Conservation (phyloP, 2,888 invertebrate genomes). For the Prionchulus punctatus region DNA sequence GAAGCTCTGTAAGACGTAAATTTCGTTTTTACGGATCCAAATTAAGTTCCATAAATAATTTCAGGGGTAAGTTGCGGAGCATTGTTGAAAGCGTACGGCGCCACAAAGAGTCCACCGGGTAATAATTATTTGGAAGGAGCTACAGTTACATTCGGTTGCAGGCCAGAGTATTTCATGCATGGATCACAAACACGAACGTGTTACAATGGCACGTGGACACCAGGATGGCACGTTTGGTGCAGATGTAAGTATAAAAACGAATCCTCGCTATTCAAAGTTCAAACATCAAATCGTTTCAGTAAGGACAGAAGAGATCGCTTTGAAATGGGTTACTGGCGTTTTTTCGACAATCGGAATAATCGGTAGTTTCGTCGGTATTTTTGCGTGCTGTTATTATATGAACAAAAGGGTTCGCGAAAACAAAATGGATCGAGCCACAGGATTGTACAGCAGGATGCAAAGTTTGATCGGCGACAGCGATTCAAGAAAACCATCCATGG, state of each 20-base stretch:
- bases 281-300: conserved; percentile 7
- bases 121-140: conserved; percentile 10
- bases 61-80: conserved; percentile 11
- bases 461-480: not conserved
- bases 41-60: no score
- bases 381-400: conserved; percentile 5
- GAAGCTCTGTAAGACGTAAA: conserved; percentile 5
- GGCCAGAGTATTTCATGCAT: conserved; percentile 10
- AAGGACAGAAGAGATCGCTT: conserved; percentile 15
- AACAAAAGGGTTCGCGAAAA: not conserved
- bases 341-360: conserved; percentile 16
- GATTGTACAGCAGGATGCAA: not conserved
- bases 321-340: conserved; percentile 20
- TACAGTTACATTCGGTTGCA: conserved; percentile 8
- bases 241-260: conserved; percentile 8
- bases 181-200: conserved; percentile 1
- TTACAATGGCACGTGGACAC: conserved; percentile 7
- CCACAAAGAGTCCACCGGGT: conserved; percentile 5
- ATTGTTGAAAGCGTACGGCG: conserved; percentile 7
- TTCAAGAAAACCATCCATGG: no score
- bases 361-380: conserved; percentile 15
- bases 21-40: no score
- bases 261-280: not conserved
- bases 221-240: conserved; percentile 11
- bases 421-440: not conserved